These are phyloP conservation scores for Brachirus orientalis DNA, from an alignment of 2,113 vertebrate species.

Conservation along the genomic window DNA sequence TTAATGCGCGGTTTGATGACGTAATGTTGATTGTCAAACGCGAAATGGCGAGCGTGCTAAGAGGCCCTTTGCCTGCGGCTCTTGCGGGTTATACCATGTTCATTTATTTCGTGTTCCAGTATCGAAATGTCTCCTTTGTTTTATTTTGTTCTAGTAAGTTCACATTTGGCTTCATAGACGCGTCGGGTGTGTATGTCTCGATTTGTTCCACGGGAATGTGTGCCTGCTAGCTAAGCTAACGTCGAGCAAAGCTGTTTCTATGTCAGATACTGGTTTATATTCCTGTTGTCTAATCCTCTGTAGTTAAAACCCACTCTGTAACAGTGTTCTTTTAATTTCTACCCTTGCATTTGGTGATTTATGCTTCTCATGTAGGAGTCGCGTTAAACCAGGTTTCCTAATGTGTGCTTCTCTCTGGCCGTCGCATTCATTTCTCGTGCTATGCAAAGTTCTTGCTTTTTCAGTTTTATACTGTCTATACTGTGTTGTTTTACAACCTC, in stretches of 20 bases:
- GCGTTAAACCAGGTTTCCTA: not conserved
- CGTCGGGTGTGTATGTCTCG: not conserved
- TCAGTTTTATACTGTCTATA: not conserved
- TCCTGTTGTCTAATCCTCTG: not conserved
- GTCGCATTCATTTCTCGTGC: not conserved
- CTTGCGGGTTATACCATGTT: not conserved
- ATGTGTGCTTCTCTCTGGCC: not conserved
- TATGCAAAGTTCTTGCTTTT: not conserved
- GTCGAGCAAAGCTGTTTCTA: slow-evolving; percentile 4
- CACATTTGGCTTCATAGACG: fast-evolving
- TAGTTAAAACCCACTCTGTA: not conserved
- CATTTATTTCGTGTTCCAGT: not conserved
- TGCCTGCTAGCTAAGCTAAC: slow-evolving; percentile 45
- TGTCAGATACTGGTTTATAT: not conserved
- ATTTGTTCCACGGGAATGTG: not conserved
- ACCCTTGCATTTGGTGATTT: not conserved
- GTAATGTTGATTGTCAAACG: slow-evolving; percentile 85
- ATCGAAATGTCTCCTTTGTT: not conserved
- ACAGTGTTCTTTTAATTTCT: not conserved
- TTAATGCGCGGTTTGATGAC: slow-evolving; percentile 94
- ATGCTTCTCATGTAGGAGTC: not conserved
- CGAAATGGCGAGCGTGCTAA: slow-evolving; percentile 80
- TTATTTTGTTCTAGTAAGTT: slow-evolving; percentile 24
- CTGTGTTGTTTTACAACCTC: not conserved
- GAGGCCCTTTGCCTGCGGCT: slow-evolving; percentile 59